Base-by-base conservation (phyloP, 2,797 vertebrate species). In the Sebastes hubbsi region DNA sequence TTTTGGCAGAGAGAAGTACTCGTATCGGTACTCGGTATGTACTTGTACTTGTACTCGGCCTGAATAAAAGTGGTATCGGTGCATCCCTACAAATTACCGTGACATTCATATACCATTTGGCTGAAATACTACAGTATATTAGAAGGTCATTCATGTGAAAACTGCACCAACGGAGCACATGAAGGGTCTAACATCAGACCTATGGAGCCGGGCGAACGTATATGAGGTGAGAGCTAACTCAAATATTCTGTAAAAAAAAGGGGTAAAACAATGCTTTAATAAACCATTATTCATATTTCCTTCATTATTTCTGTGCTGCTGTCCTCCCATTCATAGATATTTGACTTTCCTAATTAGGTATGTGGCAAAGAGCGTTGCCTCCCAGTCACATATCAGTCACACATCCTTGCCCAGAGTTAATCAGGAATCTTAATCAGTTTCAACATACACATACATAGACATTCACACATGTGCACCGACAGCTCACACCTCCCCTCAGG, bases 351-450 rank as follows among this genome's bases (percentile, higher is more conserved):
- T 49, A 75, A 75, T 83, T 55, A 75, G 11, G 4, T 27, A 20
- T 55, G 16, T 63, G 59, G 5, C 14, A 60, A 20, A 27, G 25
- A 4, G 20, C 42, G 36, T 36, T 65, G 29, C 61, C 34, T 66
- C 12, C 9, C 4, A 0, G 75, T 73, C 59, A 25, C n/a, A 38
- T 42, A 27, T 70, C 60, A 71, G 46, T 46, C 68, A 63, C 46
- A 27, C 16, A 9, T 7, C 58, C 59, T 81, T 75, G 25, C 67
- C 72, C 16, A 10, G 27, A 74, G 66, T 30, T 54, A 24, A 71
- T 71, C 72, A 64, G 22, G 79, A 67, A 66, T 63, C 59, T 18
- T 8, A 77, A 77, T 77, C 36, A 55, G 58, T 10, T 70, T 69
- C 20, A n/a, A 66, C 6, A 25, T 8, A 64, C 30, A 32, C 18